A percentile compares a stretch with the other conserved stretches of the same genome.
phyloP scores from a whole-genome alignment of 2,888 invertebrate species.

The Julus scandinavius region DNA sequence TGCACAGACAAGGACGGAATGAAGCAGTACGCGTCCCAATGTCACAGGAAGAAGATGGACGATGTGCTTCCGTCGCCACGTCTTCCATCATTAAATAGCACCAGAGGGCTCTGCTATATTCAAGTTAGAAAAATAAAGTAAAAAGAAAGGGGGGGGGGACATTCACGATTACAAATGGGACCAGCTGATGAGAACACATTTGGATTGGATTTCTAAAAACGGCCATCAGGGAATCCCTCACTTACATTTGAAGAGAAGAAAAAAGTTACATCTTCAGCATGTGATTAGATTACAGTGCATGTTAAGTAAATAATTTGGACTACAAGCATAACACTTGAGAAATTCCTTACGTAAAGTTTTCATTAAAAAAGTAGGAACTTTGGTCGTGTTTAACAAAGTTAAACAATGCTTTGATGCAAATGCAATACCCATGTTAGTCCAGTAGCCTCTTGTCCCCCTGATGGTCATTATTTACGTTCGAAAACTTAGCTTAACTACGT shows the following conservation, averaged over 20 bases:
- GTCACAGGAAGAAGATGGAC: neutral
- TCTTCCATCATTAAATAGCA: neutral
- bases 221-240: neutral
- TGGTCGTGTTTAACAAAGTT: too few relatives aligned
- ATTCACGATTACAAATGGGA: neutral
- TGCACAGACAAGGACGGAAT: neutral
- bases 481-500: constrained; percentile 3
- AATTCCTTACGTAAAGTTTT: too few relatives aligned
- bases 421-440: neutral
- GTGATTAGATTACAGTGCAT: too few relatives aligned
- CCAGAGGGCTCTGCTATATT: neutral
- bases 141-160: neutral
- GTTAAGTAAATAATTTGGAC: too few relatives aligned
- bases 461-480: constrained; percentile 3
- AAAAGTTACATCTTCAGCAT: too few relatives aligned
- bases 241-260: neutral
- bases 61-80: neutral
- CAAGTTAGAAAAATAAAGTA: neutral
- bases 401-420: neutral
- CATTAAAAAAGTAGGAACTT: too few relatives aligned
- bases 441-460: neutral
- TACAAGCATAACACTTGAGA: too few relatives aligned
- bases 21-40: neutral
- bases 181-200: neutral
- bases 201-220: neutral